Conservation (phyloP, 2,888 invertebrate species). For the Boloria selene region DNA sequence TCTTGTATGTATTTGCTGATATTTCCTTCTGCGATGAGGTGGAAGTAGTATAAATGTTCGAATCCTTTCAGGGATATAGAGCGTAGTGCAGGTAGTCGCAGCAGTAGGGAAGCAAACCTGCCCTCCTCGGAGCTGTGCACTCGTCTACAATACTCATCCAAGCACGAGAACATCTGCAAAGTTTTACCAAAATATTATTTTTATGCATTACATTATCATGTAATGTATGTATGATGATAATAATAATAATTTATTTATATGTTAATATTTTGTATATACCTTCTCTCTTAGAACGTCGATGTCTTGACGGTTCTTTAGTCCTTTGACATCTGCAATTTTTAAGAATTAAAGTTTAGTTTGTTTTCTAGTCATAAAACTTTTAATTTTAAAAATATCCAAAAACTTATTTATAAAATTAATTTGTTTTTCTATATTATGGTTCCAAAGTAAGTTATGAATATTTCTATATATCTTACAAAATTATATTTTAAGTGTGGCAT, state of each 20-base stretch:
- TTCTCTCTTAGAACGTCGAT: constrained; percentile 95
- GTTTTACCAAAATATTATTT: not conserved
- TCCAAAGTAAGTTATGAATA: too few relatives aligned
- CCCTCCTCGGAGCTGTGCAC: constrained; percentile 95
- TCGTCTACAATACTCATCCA: constrained; percentile 96
- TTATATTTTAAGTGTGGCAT: too few relatives aligned
- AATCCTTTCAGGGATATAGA: constrained; percentile 96
- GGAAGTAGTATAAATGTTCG: constrained; percentile 97
- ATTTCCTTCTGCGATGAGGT: constrained; percentile 92
- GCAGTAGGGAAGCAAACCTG: constrained; percentile 95
- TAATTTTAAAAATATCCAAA: too few relatives aligned
- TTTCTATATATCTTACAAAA: too few relatives aligned
- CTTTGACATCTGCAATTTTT: constrained; percentile 88
- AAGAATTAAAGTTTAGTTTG: too few relatives aligned
- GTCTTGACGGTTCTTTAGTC: constrained; percentile 90
- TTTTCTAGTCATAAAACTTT: too few relatives aligned
- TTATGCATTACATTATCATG: not conserved
- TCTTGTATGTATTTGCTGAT: constrained; percentile 93
- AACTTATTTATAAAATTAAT: too few relatives aligned
- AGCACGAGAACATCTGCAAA: constrained; percentile 89
- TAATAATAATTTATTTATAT: not conserved
- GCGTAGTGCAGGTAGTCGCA: constrained; percentile 93
- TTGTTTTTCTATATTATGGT: too few relatives aligned
- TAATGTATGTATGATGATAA: too few relatives aligned
- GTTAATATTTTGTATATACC: constrained; percentile 60